A percentile compares a stretch with the other conserved stretches of the same genome.
Conservation (phyloP, 2,113 vertebrate species). For the Mobula hypostoma region DNA sequence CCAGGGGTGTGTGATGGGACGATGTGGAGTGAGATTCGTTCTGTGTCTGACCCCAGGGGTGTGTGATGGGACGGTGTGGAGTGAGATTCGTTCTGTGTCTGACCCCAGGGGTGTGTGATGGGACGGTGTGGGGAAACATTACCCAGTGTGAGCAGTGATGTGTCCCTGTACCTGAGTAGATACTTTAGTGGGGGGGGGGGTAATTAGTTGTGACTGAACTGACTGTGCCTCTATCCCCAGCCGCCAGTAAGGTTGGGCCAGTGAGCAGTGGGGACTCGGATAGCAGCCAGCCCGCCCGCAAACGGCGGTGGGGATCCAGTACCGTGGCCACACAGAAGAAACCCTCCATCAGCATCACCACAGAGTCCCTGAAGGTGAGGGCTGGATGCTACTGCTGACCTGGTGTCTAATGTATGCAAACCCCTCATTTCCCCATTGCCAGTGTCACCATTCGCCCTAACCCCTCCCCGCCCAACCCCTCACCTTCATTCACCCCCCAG, state of each 20-base stretch:
- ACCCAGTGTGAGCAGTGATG: too few relatives aligned
- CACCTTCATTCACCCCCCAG: slow-evolving; percentile 46
- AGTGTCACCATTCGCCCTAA: slow-evolving; percentile 45
- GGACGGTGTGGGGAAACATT: too few relatives aligned
- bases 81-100: too few relatives aligned
- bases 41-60: too few relatives aligned
- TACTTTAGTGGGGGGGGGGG: too few relatives aligned
- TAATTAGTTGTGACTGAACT: not conserved
- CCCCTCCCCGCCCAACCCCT: slow-evolving; percentile 43
- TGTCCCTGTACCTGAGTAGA: too few relatives aligned
- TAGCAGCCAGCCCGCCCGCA: slow-evolving; percentile 64
- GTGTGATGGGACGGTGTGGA: too few relatives aligned
- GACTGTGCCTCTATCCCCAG: not conserved
- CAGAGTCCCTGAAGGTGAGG: slow-evolving; percentile 80
- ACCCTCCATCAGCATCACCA: slow-evolving; percentile 85
- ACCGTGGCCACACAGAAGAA: slow-evolving; percentile 80
- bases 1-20: too few relatives aligned
- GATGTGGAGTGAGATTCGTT: too few relatives aligned
- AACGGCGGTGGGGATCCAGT: slow-evolving; percentile 83
- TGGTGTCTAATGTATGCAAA: too few relatives aligned
- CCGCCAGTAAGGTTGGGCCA: not conserved
- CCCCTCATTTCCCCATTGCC: slow-evolving; percentile 57
- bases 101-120: too few relatives aligned
- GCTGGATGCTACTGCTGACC: too few relatives aligned
- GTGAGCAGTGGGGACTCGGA: slow-evolving; percentile 58